Evolutionary conservation across 1,140 invertebrate species (phyloP), one percentile per base, ranked within the genome.

Genomic region (Drosophila kurseongensis): DNA sequence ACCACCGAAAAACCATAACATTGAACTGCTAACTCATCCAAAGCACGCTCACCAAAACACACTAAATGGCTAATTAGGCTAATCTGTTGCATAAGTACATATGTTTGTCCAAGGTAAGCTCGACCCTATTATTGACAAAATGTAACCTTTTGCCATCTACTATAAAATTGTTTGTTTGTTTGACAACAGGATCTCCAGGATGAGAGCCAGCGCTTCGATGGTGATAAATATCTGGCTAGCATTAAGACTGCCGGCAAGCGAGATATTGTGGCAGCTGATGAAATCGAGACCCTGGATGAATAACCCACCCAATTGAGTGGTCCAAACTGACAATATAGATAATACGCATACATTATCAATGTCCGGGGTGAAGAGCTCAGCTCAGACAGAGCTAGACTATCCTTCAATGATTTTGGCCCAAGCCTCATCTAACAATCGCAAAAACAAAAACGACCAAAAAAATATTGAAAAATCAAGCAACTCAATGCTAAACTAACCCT

Each of bases 121-220:
- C 9, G 13, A 14, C n/a, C 9, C 13, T 57, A 8, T 4, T 32
- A 16, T 38, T 10, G 35, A 6, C 6, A 10, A 18, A 13, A 6
- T 5, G 35, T 6, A 4, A 2, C 10, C 27, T 13, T 41, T 29
- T 16, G 13, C 6, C 51, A 3, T 14, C 1, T 10, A 47, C 10
- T 69, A 48, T 29, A 27, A 29, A 47, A 32, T 1, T 4, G n/a
- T 41, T 57, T 50, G n/a, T 57, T 42, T 59, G 13, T 61, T 62
- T 42, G 36, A 7, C 4, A 66, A 69, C 74, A 92, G 91, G 91
- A 92, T 85, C 77, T 91, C 50, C 74, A 83, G 61, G 91, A 92
- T 84, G 91, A 92, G 73, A 90, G 76, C 36, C 81, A 91, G 59
- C 91, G 91, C 14, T 92, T 92, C 32, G 91, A 92, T 80, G 91